A percentile compares a stretch with the other conserved stretches of the same genome.
Evolutionary conservation across 2,888 invertebrate species (phyloP).

Genomic region (Cataglyphis albicans): DNA sequence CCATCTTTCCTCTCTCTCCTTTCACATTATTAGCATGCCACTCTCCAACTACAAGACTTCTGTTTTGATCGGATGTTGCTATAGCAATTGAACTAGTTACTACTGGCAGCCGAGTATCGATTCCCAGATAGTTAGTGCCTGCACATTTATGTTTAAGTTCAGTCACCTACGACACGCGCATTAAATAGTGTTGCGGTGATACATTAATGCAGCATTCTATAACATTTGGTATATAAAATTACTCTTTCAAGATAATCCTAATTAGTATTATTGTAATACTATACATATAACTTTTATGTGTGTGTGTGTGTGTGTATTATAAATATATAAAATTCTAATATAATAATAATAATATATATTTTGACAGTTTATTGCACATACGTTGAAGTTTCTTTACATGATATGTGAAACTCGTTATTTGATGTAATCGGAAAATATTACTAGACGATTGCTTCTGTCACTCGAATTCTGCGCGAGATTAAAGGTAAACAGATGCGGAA

Average conservation of each 20-base stretch:
- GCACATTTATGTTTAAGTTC: conserved; percentile 67
- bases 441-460: neutral
- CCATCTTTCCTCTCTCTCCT: neutral
- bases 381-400: neutral
- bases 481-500: conserved; percentile 23
- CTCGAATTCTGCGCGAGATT: conserved; percentile 27
- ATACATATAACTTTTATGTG: neutral
- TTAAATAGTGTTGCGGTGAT: neutral
- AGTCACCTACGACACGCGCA: conserved; percentile 58
- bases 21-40: neutral
- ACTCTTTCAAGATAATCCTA: neutral
- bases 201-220: neutral
- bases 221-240: neutral
- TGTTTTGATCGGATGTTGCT: conserved; percentile 83
- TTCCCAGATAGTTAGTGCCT: conserved; percentile 62
- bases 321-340: neutral
- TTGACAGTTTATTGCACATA: neutral
- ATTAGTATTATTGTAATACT: neutral
- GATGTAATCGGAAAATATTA: neutral
- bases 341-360: neutral
- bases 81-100: conserved; percentile 79
- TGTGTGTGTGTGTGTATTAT: neutral
- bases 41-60: conserved; percentile 49
- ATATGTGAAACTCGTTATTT: neutral
- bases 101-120: conserved; percentile 69